Evolutionary conservation across 2,797 vertebrate genomes (phyloP), one percentile per base, ranked within the genome.

Genomic region (Amphiprion clarkii): DNA sequence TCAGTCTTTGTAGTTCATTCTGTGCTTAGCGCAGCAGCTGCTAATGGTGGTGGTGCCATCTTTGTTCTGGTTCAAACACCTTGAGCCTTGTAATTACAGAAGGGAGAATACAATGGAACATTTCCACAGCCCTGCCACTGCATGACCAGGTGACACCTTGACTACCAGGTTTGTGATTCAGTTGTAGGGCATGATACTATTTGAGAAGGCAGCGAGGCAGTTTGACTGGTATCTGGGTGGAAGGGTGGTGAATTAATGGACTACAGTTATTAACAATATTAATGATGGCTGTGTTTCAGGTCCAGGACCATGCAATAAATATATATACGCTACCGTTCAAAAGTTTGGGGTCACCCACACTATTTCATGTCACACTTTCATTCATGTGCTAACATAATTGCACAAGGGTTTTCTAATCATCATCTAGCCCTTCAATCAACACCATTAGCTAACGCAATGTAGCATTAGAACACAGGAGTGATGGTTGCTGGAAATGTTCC

Each of bases 251-350:
- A 46, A 19, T 7, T 17, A 2, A 46, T 7, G 19, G 44, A 46
- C 44, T 46, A 2, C 2, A 36, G 7, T 36, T 36, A 10, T 2
- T 36, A 36, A 36, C 40, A 39, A 60, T 23, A 65, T 29, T 55
- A 60, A 46, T 9, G 13, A 36, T 29, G 27, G 55, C 54, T 52
- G 58, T 56, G 49, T 60, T 59, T 48, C 33, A 48, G 10, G 40
- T 57, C 21, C 16, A 66, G 23, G 49, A 5, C 49, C 49, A 21
- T 10, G 67, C 25, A n/a, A 6, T 33, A 27, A 27, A 27, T 27
- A 27, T 27, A 27, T 27, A 27, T 4, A 27, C 27, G 4, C 27
- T 27, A 27, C 27, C 4, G 4, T 27, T 27, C 27, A 27, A 27
- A 27, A 4, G 27, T 27, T 27, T 27, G 27, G 27, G 27, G 27